Conservation (phyloP, 2,888 invertebrate genomes). For the Polyommatus iphigenia region DNA sequence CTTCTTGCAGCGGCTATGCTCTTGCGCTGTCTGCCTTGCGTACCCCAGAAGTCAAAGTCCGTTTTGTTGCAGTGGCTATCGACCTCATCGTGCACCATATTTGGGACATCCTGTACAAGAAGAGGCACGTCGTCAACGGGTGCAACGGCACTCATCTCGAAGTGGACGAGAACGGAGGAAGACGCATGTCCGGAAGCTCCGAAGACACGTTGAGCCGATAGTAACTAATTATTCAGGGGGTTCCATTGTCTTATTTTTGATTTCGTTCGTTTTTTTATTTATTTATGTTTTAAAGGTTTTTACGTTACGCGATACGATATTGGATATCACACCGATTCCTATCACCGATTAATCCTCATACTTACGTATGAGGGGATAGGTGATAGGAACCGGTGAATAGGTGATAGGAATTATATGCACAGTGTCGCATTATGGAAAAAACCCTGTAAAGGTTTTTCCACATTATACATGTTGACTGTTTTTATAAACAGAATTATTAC, state of each 20-base stretch:
- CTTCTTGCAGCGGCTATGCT: conserved; percentile 80
- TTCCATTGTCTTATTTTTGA: not conserved
- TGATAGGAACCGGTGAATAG: too few relatives aligned
- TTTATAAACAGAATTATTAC: too few relatives aligned
- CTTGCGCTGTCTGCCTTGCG: conserved; percentile 68
- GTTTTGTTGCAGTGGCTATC: conserved; percentile 97
- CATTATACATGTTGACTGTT: too few relatives aligned
- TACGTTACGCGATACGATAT: not conserved
- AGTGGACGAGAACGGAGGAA: conserved; percentile 58
- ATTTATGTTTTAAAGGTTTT: not conserved
- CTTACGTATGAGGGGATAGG: too few relatives aligned
- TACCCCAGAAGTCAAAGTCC: conserved; percentile 54
- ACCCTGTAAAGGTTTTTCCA: too few relatives aligned
- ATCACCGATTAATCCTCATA: too few relatives aligned
- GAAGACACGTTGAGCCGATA: conserved; percentile 78
- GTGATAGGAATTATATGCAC: too few relatives aligned
- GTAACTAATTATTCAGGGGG: conserved; percentile 42
- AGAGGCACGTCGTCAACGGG: conserved; percentile 62
- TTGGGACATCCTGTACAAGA: conserved; percentile 93
- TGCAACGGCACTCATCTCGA: conserved; percentile 62
- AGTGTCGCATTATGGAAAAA: too few relatives aligned
- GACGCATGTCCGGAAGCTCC: conserved; percentile 70
- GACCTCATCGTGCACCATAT: conserved; percentile 99
- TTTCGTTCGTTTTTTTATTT: not conserved
- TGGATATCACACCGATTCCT: too few relatives aligned